Base-by-base conservation (phyloP, 92 coral and sea anemone genomes). In the Montipora capitata region DNA sequence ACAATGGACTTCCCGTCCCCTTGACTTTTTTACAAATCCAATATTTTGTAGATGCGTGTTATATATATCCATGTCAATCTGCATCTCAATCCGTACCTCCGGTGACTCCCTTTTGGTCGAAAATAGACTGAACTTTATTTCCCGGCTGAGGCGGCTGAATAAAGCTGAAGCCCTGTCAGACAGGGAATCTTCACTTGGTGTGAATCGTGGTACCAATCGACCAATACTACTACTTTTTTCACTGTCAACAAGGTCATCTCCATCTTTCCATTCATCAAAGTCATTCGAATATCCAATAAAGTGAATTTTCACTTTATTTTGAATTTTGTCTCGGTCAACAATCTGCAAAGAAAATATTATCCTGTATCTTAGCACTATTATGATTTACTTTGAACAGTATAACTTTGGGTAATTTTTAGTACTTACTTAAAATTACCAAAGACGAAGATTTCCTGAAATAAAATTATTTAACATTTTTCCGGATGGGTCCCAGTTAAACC, bases 251-350 rank as follows among this genome's bases (percentile, higher is more conserved):
- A 87, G 56, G 51, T 59, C 64, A 3, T 75, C 56, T 35, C 82
- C 74, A 81, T 77, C 59, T 70, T 68, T 88, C 88, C 88, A 88
- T 15, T 88, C 88, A 49, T 81, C 92, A 44, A 6, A 81, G 0
- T 88, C 79, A n/a, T 65, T 72, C 16, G 92, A 78, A 52, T 74
- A 81, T 70, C 87, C 82, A 40, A 63, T 48, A 58, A 69, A 62
- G 64, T 88, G 87, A n/a, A 88, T 38, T 64, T 81, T 88, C 7
- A 71, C 91, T 44, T 40, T 7, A 54, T 68, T 70, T 42, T 15
- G 45, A 40, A 8, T 44, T 48, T 82, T 83, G 54, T 81, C 75
- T n/a, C 92, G 35, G 10, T 88, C 88, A 63, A 73, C 44, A 52
- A 88, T 81, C 88, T 88, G 41, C 71, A 81, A 40, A 42, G 67